Evolutionary conservation across 1,140 invertebrate genomes (phyloP).

Genomic region (Ceratina australensis): DNA sequence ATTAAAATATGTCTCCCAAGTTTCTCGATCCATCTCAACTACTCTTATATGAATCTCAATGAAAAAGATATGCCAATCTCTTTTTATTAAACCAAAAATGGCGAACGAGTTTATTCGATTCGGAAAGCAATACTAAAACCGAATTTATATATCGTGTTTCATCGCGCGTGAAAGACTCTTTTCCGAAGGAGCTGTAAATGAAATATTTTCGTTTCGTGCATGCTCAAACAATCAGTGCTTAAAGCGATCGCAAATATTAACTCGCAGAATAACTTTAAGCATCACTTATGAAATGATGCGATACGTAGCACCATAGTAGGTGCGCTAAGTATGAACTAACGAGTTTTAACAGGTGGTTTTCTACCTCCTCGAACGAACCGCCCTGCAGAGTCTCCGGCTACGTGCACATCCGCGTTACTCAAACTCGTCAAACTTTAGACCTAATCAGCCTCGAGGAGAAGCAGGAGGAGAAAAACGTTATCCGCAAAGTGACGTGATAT

Average conservation of each 20-base stretch:
- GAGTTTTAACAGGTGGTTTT: slow-evolving; percentile 62
- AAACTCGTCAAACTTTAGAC: slow-evolving; percentile 53
- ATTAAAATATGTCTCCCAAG: not conserved
- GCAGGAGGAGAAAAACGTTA: slow-evolving; percentile 19
- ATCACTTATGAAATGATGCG: not conserved
- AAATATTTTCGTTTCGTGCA: not conserved
- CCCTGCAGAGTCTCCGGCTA: slow-evolving; percentile 33
- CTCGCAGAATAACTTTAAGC: not conserved
- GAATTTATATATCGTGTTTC: too few relatives aligned
- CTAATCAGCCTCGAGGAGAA: slow-evolving; percentile 3
- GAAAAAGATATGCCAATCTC: not conserved
- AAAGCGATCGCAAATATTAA: not conserved
- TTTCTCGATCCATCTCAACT: too few relatives aligned
- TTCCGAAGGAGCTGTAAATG: not conserved
- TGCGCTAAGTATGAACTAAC: slow-evolving; percentile 15
- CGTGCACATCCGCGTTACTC: slow-evolving; percentile 22
- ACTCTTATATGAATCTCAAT: not conserved
- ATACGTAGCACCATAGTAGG: not conserved
- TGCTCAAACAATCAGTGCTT: too few relatives aligned
- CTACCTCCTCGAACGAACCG: slow-evolving; percentile 48
- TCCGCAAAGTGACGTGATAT: slow-evolving; percentile 33
- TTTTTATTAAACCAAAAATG: not conserved
- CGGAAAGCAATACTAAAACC: too few relatives aligned
- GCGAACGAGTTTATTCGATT: too few relatives aligned
- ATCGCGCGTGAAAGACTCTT: too few relatives aligned